Conservation (phyloP, 1,140 invertebrate species). For the Aphaenogaster ashmeadi region DNA sequence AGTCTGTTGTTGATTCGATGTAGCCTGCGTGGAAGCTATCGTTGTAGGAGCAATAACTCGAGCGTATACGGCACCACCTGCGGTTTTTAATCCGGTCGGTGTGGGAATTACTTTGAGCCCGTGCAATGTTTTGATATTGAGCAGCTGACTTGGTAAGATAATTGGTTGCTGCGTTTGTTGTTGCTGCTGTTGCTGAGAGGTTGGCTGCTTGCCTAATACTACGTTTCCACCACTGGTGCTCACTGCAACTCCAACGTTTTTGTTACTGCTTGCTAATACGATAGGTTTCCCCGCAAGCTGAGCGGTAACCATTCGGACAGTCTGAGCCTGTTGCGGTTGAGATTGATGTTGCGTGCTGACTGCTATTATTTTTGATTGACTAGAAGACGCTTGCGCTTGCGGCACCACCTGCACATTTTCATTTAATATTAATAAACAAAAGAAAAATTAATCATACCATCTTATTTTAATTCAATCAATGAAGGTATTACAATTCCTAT, state of each 20-base stretch:
- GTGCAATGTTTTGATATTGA: slow-evolving; percentile 91
- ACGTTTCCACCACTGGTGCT: slow-evolving; percentile 77
- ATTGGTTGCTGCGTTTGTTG: slow-evolving; percentile 87
- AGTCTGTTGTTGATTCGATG: slow-evolving; percentile 75
- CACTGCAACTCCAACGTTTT: slow-evolving; percentile 84
- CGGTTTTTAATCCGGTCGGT: slow-evolving; percentile 84
- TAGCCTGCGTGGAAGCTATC: slow-evolving; percentile 80
- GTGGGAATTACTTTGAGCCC: slow-evolving; percentile 91
- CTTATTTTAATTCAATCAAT: background rate
- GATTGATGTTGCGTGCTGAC: slow-evolving; percentile 81
- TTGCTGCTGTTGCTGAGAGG: slow-evolving; percentile 76
- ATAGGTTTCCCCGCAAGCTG: slow-evolving; percentile 90
- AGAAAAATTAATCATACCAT: background rate
- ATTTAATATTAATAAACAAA: background rate
- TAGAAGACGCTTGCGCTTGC: slow-evolving; percentile 81
- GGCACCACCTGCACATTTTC: slow-evolving; percentile 81
- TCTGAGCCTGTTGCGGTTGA: slow-evolving; percentile 79
- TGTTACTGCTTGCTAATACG: slow-evolving; percentile 88
- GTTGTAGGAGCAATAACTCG: slow-evolving; percentile 85
- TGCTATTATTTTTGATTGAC: slow-evolving; percentile 84
- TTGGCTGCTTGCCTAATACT: slow-evolving; percentile 81
- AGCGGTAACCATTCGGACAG: slow-evolving; percentile 88
- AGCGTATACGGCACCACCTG: slow-evolving; percentile 84
- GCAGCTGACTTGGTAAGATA: slow-evolving; percentile 89
- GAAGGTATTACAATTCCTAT: background rate